A percentile compares a stretch with the other conserved stretches of the same genome.
phyloP scores from a whole-genome alignment of 2,888 invertebrate genomes.

The Oxyscelio sp. region DNA sequence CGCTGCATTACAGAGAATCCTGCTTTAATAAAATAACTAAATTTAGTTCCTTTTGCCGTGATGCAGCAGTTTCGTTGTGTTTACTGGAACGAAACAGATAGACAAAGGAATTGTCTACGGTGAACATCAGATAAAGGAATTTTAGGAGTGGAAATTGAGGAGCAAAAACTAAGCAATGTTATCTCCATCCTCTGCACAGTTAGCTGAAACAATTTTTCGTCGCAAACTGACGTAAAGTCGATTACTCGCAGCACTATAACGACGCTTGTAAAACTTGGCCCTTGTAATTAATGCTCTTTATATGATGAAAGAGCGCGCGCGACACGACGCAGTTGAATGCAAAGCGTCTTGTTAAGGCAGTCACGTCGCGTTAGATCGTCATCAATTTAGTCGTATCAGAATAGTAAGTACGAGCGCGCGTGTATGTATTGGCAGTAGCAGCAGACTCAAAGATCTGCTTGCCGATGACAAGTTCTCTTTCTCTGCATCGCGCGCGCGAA shows the following conservation, averaged over 20 bases:
- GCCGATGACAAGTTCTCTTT: constrained; percentile 61
- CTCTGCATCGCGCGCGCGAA: constrained; percentile 40
- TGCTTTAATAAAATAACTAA: too few species aligned
- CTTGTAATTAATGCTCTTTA: constrained; percentile 62
- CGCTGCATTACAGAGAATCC: too few species aligned
- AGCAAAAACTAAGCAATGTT: neutral
- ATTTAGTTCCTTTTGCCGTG: too few species aligned
- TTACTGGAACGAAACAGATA: too few species aligned
- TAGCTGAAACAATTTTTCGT: constrained; percentile 8
- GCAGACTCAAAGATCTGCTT: constrained; percentile 57
- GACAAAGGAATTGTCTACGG: too few species aligned
- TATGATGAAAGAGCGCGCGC: constrained; percentile 59
- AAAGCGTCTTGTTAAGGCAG: constrained; percentile 69
- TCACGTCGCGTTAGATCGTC: constrained; percentile 56
- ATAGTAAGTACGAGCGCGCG: constrained; percentile 25
- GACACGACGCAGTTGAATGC: constrained; percentile 56
- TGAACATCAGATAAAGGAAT: too few species aligned
- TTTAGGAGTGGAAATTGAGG: too few species aligned
- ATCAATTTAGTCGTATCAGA: constrained; percentile 64
- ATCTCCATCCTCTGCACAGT: neutral
- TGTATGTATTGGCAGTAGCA: constrained; percentile 18
- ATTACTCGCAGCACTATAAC: neutral
- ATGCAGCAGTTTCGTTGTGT: too few species aligned
- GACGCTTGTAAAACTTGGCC: constrained; percentile 42
- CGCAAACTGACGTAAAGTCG: constrained; percentile 12